phyloP scores from a whole-genome alignment of 2,797 vertebrate species.

The Micropoecilia bifurca region DNA sequence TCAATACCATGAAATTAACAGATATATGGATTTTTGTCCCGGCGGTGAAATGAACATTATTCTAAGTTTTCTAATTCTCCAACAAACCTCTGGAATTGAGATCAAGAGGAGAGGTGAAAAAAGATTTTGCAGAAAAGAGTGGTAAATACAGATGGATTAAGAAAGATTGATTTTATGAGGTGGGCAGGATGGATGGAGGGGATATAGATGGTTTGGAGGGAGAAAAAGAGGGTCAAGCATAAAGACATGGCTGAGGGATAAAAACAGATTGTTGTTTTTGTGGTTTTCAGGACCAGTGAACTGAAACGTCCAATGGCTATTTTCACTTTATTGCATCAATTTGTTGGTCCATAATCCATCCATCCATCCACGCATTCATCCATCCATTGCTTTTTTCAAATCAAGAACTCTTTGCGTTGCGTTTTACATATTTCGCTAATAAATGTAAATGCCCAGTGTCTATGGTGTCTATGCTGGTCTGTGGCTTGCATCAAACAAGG shows the following conservation, averaged over 20 bases:
- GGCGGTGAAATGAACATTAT: constrained; percentile 58
- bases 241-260: constrained; percentile 37
- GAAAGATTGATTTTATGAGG: constrained; percentile 45
- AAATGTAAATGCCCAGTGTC: not conserved
- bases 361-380: not conserved
- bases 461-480: not conserved
- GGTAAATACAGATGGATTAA: constrained; percentile 34
- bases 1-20: constrained; percentile 28
- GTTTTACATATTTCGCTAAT: not conserved
- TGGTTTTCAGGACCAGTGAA: constrained; percentile 59
- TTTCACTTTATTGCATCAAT: constrained; percentile 33
- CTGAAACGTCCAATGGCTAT: constrained; percentile 44
- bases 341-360: not conserved
- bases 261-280: constrained; percentile 56
- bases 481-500: not conserved
- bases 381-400: constrained; percentile 7
- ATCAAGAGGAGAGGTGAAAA: not conserved
- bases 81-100: constrained; percentile 15
- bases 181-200: not conserved
- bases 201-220: constrained; percentile 15
- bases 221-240: constrained; percentile 11
- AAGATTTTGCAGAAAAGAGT: constrained; percentile 17
- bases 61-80: constrained; percentile 67
- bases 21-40: constrained; percentile 50
- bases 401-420: not conserved